These are phyloP conservation scores for Sicus ferrugineus DNA, from an alignment of 2,888 invertebrate genomes.

Conservation along the genomic window DNA sequence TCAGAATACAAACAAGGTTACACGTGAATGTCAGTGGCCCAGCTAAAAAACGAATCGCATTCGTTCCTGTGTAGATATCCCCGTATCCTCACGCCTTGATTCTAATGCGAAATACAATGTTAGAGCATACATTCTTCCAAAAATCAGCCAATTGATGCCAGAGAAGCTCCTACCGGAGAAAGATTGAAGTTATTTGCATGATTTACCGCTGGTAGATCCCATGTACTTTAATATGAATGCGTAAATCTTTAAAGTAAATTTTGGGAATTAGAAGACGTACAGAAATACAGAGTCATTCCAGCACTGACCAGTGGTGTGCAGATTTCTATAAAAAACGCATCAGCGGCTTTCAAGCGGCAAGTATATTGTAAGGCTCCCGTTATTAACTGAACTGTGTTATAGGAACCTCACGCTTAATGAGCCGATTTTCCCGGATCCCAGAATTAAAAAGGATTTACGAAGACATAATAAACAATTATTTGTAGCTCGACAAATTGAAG, in stretches of 20 bases:
- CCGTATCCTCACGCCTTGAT: constrained; percentile 1
- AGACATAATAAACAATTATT: too few relatives aligned
- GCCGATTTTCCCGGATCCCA: not conserved
- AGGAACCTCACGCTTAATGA: not conserved
- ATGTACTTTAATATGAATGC: not conserved
- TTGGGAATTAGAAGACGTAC: constrained; percentile 4
- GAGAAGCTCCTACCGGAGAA: not conserved
- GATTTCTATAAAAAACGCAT: constrained; percentile 7
- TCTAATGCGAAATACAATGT: constrained; percentile 7
- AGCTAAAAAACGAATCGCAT: not conserved
- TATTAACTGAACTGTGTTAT: not conserved
- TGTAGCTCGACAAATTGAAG: not conserved
- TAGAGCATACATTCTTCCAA: constrained; percentile 1
- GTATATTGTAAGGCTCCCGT: not conserved
- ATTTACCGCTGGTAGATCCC: too few relatives aligned
- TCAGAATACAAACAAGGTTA: not conserved
- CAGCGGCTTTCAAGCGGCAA: constrained; percentile 4
- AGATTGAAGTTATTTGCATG: not conserved
- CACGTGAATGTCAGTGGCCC: too few relatives aligned
- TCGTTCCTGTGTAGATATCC: constrained; percentile 4
- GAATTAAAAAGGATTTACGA: not conserved
- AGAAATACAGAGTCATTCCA: not conserved
- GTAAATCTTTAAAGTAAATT: not conserved
- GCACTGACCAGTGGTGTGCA: not conserved
- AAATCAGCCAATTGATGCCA: constrained; percentile 5